Evolutionary conservation across 2,888 invertebrate species (phyloP), one percentile per base, ranked within the genome.

Genomic region (Temnothorax rugatulus): DNA sequence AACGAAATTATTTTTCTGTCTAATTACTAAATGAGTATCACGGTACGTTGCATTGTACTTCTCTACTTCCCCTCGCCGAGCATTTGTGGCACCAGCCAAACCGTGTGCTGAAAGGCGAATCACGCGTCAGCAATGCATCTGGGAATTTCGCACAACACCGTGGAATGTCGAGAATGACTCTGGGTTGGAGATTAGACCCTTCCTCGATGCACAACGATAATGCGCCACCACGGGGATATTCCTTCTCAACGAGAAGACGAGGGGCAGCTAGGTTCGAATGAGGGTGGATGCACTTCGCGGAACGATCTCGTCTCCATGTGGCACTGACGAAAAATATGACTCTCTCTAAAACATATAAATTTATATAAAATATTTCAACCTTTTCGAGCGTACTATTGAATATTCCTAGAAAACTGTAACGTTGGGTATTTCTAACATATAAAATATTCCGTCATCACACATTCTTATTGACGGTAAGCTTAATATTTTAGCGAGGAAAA

Each of bases 141-240:
- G 84, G 83, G 90, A 88, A 34, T 86, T 61, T 68, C n/a, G 50
- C 47, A 29, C 59, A 64, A 77, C 34, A 21, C 25, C n/a, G 3
- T 7, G 66, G 64, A 64, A 82, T 66, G 76, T 52, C 18, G 25
- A 41, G 13, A 61, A 79, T 50, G 50, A 79, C 7, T 59, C 15
- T 21, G 15, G 29, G n/a, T 25, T 54, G 54, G 61, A 83, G 84
- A 89, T 88, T 89, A 83, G 83, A 89, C 83, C 50, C 57, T 21
- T 9, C 50, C 41, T 59, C 59, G 47, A 77, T 79, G 68, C 59
- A 79, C 61, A 61, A 79, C 21, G 50, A 83, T 79, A 83, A 83
- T 79, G 84, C 66, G 84, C 76, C 86, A 89, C 86, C 75, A 84
- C 69, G 64, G 83, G 64, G 76, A 89, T 76, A 88, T 88, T n/a